Percentiles rank a stretch among this genome's conserved stretches.
Evolutionary conservation across 2,113 vertebrate genomes (phyloP).

Genomic region (Caranx melampygus): DNA sequence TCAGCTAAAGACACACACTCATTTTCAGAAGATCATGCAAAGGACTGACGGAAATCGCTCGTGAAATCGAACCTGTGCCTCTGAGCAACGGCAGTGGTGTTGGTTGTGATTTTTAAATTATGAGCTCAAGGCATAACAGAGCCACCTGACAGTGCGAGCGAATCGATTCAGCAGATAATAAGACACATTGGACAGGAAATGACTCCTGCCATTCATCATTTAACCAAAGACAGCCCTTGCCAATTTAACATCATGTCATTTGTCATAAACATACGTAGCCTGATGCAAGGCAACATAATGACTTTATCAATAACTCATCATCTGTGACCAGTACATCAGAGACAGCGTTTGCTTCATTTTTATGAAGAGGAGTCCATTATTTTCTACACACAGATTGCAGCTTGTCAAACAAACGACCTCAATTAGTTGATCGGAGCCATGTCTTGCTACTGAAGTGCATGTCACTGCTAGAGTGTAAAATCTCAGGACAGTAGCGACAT

Average conservation of each 20-base stretch:
- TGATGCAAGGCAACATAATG: slow-evolving; percentile 52
- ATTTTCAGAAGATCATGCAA: neutral
- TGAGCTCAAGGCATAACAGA: slow-evolving; percentile 7
- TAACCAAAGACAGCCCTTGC: slow-evolving; percentile 20
- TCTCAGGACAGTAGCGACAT: slow-evolving; percentile 19
- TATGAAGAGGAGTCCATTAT: slow-evolving; percentile 13
- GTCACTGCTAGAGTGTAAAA: neutral
- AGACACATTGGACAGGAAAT: slow-evolving; percentile 29
- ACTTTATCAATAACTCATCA: slow-evolving; percentile 71
- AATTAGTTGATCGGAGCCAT: slow-evolving; percentile 30
- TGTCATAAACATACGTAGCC: slow-evolving; percentile 52
- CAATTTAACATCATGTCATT: slow-evolving; percentile 45
- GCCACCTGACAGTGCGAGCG: slow-evolving; percentile 6
- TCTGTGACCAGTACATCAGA: slow-evolving; percentile 54
- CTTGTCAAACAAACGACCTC: slow-evolving; percentile 54
- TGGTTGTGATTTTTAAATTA: slow-evolving; percentile 24
- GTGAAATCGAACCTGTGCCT: neutral
- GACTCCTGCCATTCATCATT: slow-evolving; percentile 63
- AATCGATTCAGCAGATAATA: slow-evolving; percentile 54
- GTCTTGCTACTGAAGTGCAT: neutral
- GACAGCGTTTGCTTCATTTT: slow-evolving; percentile 36
- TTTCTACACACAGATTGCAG: slow-evolving; percentile 22
- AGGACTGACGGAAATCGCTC: neutral
- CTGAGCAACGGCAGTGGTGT: neutral
- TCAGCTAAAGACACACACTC: neutral